phyloP scores from a whole-genome alignment of 2,888 invertebrate genomes.

The Aporophyla lueneburgensis region DNA sequence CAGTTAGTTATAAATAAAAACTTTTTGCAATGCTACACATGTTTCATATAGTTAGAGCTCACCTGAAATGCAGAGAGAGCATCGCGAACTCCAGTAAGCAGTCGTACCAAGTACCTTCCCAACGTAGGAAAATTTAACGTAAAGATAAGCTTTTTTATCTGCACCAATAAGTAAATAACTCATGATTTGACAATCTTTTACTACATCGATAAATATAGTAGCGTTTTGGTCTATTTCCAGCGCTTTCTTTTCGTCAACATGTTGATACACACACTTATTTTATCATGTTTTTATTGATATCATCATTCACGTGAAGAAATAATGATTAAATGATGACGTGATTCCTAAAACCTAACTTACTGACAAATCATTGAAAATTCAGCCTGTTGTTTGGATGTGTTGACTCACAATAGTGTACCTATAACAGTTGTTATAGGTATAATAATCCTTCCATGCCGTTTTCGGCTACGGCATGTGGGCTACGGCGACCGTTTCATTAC shows the following conservation, averaged over 20 bases:
- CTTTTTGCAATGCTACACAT: not conserved
- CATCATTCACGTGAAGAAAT: constrained; percentile 2
- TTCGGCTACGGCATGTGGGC: no score
- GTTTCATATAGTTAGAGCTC: not conserved
- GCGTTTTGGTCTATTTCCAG: constrained; percentile 10
- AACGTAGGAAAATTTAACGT: constrained; percentile 14
- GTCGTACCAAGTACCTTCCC: not conserved
- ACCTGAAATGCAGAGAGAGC: constrained; percentile 7
- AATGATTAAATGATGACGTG: constrained; percentile 4
- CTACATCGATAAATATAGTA: constrained; percentile 29
- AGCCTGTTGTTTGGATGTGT: not conserved
- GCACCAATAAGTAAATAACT: constrained; percentile 29
- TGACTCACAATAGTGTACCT: not conserved
- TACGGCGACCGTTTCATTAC: no score
- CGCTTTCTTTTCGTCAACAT: constrained; percentile 32
- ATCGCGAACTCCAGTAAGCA: not conserved
- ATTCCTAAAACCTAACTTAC: constrained; percentile 3
- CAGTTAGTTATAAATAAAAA: not conserved
- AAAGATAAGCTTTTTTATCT: constrained; percentile 29
- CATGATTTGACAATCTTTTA: constrained; percentile 42
- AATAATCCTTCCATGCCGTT: no score
- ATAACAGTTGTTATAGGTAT: not conserved
- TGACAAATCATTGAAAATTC: not conserved
- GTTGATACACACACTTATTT: constrained; percentile 15
- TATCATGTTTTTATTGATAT: constrained; percentile 18